Evolutionary conservation across 2,113 vertebrate species (phyloP).

Genomic region (Dolichotis patagonum): DNA sequence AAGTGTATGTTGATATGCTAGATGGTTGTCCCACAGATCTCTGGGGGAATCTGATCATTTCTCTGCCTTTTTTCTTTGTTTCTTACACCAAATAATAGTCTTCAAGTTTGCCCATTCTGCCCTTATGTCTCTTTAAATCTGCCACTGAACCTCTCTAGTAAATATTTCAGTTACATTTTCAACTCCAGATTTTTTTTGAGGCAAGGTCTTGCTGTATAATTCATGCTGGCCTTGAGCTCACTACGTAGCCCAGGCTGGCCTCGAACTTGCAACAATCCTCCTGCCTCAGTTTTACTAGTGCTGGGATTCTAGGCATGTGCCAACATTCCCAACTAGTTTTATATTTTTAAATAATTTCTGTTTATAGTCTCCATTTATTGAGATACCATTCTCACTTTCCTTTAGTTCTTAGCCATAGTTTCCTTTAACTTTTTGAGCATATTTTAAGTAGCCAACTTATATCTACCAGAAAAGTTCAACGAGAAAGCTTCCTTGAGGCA

Average conservation of each 20-base stretch:
- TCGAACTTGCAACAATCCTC: neutral
- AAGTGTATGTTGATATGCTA: neutral
- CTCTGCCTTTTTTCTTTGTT: slow-evolving; percentile 24
- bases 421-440: slow-evolving; percentile 26
- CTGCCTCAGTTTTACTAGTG: neutral
- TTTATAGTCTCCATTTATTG: slow-evolving; percentile 20
- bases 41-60: neutral
- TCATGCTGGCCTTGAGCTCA: neutral
- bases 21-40: neutral
- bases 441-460: slow-evolving; percentile 49
- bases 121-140: slow-evolving; percentile 40
- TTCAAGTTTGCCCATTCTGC: slow-evolving; percentile 7
- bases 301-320: neutral
- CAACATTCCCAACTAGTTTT: neutral
- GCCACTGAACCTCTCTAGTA: neutral
- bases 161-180: slow-evolving; percentile 36
- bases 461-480: neutral
- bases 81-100: neutral
- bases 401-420: neutral
- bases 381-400: neutral
- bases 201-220: neutral
- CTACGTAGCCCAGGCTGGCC: neutral
- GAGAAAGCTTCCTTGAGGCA: neutral
- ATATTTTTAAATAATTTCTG: slow-evolving; percentile 20
- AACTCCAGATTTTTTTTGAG: neutral